Percentiles rank a stretch among this genome's conserved stretches.
Conservation (phyloP, 2,888 invertebrate species). For the Spodoptera exigua region DNA sequence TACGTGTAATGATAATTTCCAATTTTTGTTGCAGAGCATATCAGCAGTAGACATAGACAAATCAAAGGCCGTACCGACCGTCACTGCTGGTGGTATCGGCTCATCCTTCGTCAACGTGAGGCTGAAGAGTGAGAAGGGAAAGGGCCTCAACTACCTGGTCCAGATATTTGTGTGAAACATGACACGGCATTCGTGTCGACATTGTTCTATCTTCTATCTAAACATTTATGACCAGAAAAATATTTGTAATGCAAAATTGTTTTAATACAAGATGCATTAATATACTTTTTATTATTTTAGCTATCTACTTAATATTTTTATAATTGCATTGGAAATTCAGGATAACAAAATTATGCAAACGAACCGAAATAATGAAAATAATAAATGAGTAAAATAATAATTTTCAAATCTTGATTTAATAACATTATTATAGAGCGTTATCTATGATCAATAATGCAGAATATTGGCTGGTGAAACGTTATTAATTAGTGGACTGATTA, state of each 20-base stretch:
- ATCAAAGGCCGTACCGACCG: conserved; percentile 64
- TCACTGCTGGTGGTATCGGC: conserved; percentile 80
- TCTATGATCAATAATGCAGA: conserved; percentile 16
- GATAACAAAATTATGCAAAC: too few species aligned
- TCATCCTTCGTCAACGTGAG: conserved; percentile 76
- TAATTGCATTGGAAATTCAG: too few species aligned
- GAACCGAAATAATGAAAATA: not conserved
- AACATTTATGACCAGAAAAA: too few species aligned
- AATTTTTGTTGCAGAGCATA: conserved; percentile 74
- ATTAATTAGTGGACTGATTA: conserved; percentile 45
- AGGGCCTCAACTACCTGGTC: conserved; percentile 69
- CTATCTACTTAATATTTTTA: too few species aligned
- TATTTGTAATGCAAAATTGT: too few species aligned
- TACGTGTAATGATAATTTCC: too few species aligned
- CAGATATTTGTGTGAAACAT: conserved; percentile 66
- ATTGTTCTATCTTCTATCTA: too few species aligned
- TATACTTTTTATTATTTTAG: too few species aligned
- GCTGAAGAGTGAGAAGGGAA: conserved; percentile 75
- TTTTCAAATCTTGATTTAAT: conserved; percentile 3
- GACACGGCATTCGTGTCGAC: not conserved
- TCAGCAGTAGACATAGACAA: conserved; percentile 73
- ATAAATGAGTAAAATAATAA: not conserved
- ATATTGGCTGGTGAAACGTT: conserved; percentile 29
- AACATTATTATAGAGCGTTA: conserved; percentile 1
- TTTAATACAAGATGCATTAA: too few species aligned